phyloP scores from a whole-genome alignment of 2,888 invertebrate genomes.

The Papilio demoleus region DNA sequence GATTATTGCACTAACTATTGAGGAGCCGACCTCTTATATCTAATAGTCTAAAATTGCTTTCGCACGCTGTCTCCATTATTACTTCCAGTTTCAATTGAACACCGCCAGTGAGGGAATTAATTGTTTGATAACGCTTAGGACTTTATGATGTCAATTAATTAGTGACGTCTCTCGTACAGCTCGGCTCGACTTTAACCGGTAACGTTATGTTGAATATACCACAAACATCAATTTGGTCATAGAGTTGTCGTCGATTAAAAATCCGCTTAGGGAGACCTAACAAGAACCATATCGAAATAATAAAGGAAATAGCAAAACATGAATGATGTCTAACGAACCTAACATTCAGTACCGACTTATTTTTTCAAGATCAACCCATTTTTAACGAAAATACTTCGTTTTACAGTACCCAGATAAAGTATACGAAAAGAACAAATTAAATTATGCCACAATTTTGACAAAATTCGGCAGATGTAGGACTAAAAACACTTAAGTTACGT shows the following conservation, averaged over 20 bases:
- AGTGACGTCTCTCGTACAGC: not conserved
- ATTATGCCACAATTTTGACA: too few species aligned
- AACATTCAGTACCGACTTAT: too few species aligned
- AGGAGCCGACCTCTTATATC: slow-evolving; percentile 55
- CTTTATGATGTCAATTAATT: not conserved
- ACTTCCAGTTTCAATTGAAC: slow-evolving; percentile 53
- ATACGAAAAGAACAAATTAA: too few species aligned
- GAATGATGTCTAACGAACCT: too few species aligned
- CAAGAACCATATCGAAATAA: too few species aligned
- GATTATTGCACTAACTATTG: slow-evolving; percentile 73
- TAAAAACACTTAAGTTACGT: too few species aligned
- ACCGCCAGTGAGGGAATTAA: slow-evolving; percentile 48
- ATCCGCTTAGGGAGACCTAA: not conserved
- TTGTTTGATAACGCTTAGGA: slow-evolving; percentile 16
- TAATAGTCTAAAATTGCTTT: slow-evolving; percentile 71
- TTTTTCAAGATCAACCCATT: too few species aligned
- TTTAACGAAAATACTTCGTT: too few species aligned
- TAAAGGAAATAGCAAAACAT: too few species aligned
- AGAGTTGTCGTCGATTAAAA: not conserved
- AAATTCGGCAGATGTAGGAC: too few species aligned
- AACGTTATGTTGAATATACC: not conserved
- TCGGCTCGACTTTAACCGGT: not conserved
- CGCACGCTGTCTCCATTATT: slow-evolving; percentile 52
- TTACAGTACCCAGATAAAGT: too few species aligned
- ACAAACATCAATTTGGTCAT: not conserved